Percentiles rank a stretch among this genome's conserved stretches.
These are phyloP conservation scores for Geopemphigus sp. DNA, from an alignment of 1,140 invertebrate species.

Conservation along the genomic window DNA sequence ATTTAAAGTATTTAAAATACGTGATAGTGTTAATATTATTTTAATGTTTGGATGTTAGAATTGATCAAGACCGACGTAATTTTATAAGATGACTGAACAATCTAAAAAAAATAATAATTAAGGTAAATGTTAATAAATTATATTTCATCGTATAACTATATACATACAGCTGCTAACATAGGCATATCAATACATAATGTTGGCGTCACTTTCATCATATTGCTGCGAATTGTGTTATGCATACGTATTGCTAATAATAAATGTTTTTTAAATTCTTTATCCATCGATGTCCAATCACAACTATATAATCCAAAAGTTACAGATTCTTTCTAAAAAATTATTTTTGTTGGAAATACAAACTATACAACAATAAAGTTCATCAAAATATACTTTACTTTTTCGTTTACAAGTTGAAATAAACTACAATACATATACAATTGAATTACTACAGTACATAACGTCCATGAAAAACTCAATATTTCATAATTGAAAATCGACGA, in stretches of 20 bases:
- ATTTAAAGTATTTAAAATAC: not conserved
- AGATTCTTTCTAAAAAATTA: not conserved
- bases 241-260: not conserved
- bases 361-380: not conserved
- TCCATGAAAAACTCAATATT: not conserved
- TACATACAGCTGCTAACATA: not conserved
- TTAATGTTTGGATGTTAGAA: not conserved
- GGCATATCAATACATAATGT: not conserved
- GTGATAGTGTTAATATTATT: not conserved
- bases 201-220: not conserved
- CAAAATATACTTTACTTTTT: not conserved
- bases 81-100: not conserved
- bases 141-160: too few species aligned
- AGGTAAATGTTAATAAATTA: not conserved
- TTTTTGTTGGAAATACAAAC: too few species aligned
- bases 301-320: not conserved
- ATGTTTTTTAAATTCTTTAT: not conserved
- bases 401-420: not conserved
- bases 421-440: conserved; percentile 4
- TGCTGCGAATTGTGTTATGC: not conserved
- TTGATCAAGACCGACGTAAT: conserved; percentile 11
- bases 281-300: not conserved
- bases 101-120: conserved; percentile 15
- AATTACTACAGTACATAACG: not conserved
- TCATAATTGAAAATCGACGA: not conserved